Evolutionary conservation across 2,797 vertebrate species (phyloP), one percentile per base, ranked within the genome.

Genomic region (Simalia tracyae): DNA sequence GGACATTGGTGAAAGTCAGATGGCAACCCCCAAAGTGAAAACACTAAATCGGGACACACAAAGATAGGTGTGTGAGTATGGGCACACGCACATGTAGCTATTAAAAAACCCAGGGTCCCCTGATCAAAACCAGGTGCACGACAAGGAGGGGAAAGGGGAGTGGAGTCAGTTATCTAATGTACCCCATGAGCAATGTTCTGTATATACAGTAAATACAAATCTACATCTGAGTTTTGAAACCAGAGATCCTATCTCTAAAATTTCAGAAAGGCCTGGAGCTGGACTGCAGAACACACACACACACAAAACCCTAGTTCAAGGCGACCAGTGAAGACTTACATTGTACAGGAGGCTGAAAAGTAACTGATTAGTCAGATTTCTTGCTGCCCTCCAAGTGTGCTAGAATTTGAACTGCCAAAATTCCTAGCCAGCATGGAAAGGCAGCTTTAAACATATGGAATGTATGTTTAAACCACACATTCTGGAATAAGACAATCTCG

Each of bases 1-100:
- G 50, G n/a, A 28, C 0, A 81, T 85, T 89, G 19, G 26, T 36
- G 90, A 95, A 96, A 95, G 85, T 24, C 19, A 46, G 57, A 56
- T 4, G 31, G 46, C 26, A 66, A 26, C 76, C 24, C 81, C 8
- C 31, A 28, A 22, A 93, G 26, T n/a, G 50, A 91, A 10, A 90
- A 86, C n/a, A 81, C 93, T 24, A 57, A 84, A 64, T 88, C 28
- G 5, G 26, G 12, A 26, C 50, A 57, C 26, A 15, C 14, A 5
- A 36, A 36, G 66, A 36, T 31, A 72, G n/a, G n/a, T 31, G n/a
- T 31, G 64, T 28, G n/a, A 68, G n/a, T 68, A 26, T n/a, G n/a
- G 1, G 64, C 3, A n/a, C 28, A 14, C 11, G 5, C 28, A n/a
- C 1, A 1, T n/a, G 64, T 5, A 31, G 6, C n/a, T 31, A 68